Base-by-base conservation (phyloP, 1,140 invertebrate genomes). In the Acromyrmex charruanus region DNA sequence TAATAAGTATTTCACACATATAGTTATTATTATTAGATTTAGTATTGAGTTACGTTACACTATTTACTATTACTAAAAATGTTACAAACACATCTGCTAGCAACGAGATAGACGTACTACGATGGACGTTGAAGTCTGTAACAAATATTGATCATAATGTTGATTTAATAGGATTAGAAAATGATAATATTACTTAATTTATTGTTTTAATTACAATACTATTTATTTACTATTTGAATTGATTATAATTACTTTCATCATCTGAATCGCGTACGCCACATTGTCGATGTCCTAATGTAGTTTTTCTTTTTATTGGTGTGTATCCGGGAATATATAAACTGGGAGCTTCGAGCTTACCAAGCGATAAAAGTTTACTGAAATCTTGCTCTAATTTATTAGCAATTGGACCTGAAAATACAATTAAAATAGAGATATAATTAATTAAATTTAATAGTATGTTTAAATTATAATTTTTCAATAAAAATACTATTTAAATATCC, bases 261-360 rank as follows among this genome's bases (percentile, higher is more conserved):
- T 97, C 97, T 4, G 96, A 96, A 95, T 98, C 97, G 59, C 96
- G 96, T 6, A 96, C 96, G 3, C 97, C 97, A 85, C 98, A 98
- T 80, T 97, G 97, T 61, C 97, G 95, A 91, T 98, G 97, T 0
- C 97, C 96, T 12, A 97, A 95, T 55, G 96, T 97, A 4, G 94
- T 93, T 94, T 98, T 98, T 59, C 97, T 95, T 93, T 98, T 98
- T 6, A 93, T 94, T 88, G 97, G 96, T 39, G 97, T 95, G 93
- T 97, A 98, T 16, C 98, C 98, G 1, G 97, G 97, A 92, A 98
- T 97, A 81, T 96, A 97, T 49, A 99, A 95, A 94, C 96, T 98
- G 0, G 98, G 98, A 3, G 96, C 94, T 85, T 97, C 96, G 68
- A 98, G 94, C 91, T 96, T 96, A 16, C 98, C 97, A 12, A 96